phyloP scores from a whole-genome alignment of 2,888 invertebrate species.

The Pseudococcus viburni region DNA sequence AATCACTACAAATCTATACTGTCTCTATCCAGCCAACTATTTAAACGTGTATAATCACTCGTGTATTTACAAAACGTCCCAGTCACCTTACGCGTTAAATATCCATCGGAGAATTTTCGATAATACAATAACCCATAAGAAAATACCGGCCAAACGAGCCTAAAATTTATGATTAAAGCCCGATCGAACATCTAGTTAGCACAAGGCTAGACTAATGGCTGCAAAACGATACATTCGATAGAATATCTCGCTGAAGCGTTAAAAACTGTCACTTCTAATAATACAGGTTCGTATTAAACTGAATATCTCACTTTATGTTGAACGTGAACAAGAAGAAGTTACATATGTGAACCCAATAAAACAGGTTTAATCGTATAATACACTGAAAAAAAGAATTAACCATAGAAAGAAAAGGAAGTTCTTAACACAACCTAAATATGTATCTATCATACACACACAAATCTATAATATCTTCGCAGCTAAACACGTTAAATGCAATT shows the following conservation, averaged over 20 bases:
- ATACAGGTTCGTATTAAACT: constrained; percentile 41
- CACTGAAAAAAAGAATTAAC: neutral
- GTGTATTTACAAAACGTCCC: neutral
- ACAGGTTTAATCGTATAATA: constrained; percentile 23
- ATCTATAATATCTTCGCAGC: neutral
- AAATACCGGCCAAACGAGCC: constrained; percentile 29
- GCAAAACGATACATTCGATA: constrained; percentile 24
- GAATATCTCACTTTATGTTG: constrained; percentile 43
- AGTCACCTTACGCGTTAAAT: neutral
- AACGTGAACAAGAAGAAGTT: constrained; percentile 38
- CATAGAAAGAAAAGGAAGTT: constrained; percentile 24
- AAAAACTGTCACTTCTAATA: constrained; percentile 50
- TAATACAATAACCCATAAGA: neutral
- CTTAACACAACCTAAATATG: neutral
- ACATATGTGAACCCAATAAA: constrained; percentile 39
- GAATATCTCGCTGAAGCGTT: constrained; percentile 22
- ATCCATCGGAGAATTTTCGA: constrained; percentile 3
- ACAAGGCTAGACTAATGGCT: constrained; percentile 42
- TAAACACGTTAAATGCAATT: neutral
- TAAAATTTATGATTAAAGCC: constrained; percentile 33
- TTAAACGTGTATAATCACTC: neutral
- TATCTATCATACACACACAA: neutral
- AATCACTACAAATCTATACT: too few relatives aligned
- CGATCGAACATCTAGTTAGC: constrained; percentile 37
- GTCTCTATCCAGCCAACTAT: too few relatives aligned